Percentiles rank a stretch among this genome's conserved stretches.
phyloP scores from a whole-genome alignment of 2,888 invertebrate species.

The Meandrusa payeni region DNA sequence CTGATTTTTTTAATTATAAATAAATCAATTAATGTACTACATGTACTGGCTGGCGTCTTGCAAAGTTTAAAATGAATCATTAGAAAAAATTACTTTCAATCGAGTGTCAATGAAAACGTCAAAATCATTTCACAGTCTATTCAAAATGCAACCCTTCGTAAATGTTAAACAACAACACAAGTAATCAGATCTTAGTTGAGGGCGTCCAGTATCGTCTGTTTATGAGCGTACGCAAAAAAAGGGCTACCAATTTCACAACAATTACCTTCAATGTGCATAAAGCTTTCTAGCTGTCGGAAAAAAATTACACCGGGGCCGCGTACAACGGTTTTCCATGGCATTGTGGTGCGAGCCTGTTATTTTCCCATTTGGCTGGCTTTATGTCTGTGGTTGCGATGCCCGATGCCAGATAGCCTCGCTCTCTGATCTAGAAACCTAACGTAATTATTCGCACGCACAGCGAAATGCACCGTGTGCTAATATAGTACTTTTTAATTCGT shows the following conservation, averaged over 20 bases:
- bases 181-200: slow-evolving; percentile 2
- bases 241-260: slow-evolving; percentile 33
- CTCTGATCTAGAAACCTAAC: slow-evolving; percentile 72
- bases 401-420: slow-evolving; percentile 69
- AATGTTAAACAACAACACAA: too few species aligned
- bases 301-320: slow-evolving; percentile 50
- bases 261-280: slow-evolving; percentile 37
- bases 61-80: too few species aligned
- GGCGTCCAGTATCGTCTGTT: neutral
- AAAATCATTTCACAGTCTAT: too few species aligned
- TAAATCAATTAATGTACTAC: too few species aligned
- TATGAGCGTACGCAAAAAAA: slow-evolving; percentile 35
- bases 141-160: too few species aligned
- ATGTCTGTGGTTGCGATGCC: slow-evolving; percentile 49
- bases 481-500: slow-evolving; percentile 15
- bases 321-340: slow-evolving; percentile 67
- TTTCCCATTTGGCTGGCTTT: slow-evolving; percentile 78
- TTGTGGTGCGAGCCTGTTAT: slow-evolving; percentile 75
- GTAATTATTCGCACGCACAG: slow-evolving; percentile 74
- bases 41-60: too few species aligned
- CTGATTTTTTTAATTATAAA: too few species aligned
- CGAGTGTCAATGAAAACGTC: too few species aligned
- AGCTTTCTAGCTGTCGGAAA: slow-evolving; percentile 68
- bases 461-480: slow-evolving; percentile 32
- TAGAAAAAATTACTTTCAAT: too few species aligned